A percentile compares a stretch with the other conserved stretches of the same genome.
These are phyloP conservation scores for Melanotaenia parkinsoni DNA, from an alignment of 2,797 vertebrate species.

Conservation along the genomic window DNA sequence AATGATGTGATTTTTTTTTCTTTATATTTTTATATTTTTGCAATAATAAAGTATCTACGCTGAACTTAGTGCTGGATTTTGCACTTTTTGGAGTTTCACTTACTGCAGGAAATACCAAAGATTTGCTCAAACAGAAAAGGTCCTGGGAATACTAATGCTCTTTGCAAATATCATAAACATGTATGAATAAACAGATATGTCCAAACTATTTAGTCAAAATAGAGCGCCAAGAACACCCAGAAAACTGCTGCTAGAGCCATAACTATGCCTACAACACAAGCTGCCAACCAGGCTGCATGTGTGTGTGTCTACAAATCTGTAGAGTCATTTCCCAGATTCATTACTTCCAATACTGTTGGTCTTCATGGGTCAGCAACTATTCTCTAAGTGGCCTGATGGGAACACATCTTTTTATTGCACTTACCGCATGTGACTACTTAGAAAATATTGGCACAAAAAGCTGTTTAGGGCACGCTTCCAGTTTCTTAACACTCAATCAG, in stretches of 20 bases:
- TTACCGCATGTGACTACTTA: background rate
- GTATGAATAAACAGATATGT: background rate
- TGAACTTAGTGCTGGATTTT: background rate
- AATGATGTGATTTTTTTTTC: background rate
- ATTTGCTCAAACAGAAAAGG: background rate
- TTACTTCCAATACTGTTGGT: constrained; percentile 52
- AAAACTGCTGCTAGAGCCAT: background rate
- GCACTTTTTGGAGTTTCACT: background rate
- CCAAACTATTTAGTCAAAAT: constrained; percentile 7
- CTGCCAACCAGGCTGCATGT: background rate
- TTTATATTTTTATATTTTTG: background rate
- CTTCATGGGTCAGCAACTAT: constrained; percentile 50
- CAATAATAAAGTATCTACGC: background rate
- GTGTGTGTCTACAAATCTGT: constrained; percentile 39
- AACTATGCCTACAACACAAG: background rate
- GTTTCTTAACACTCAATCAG: constrained; percentile 41
- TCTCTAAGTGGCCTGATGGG: constrained; percentile 29
- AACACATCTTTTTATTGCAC: constrained; percentile 35
- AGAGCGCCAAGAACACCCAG: constrained; percentile 1
- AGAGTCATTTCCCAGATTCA: constrained; percentile 53
- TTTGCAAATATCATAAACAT: background rate
- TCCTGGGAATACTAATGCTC: background rate
- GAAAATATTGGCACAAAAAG: background rate
- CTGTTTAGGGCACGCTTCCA: constrained; percentile 6
- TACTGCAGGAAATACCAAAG: background rate